Base-by-base conservation (phyloP, 2,797 vertebrate genomes). In the Poeciliopsis turneri region DNA sequence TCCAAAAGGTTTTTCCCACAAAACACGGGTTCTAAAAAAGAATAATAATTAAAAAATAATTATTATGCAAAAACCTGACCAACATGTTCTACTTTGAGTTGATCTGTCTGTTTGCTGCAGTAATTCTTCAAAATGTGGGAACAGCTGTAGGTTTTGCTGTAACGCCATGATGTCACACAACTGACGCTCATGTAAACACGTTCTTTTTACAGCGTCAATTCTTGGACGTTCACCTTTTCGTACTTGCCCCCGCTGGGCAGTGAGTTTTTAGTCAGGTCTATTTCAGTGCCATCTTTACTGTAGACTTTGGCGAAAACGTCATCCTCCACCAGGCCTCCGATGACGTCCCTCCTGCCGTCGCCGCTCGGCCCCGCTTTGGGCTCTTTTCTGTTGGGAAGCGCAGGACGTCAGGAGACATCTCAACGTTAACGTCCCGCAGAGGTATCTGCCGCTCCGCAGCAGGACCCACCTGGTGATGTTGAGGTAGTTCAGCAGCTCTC, bases 401-500 rank as follows among this genome's bases (percentile, higher is more conserved):
- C 45, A 86, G 55, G 2, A 45, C n/a, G 69, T 84, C 80, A 72
- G 45, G 77, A 28, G 33, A 79, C 77, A 53, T 78, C 74, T 83
- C 47, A 68, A 18, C 36, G 23, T 57, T 57, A 68, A 75, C 5
- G n/a, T n/a, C 41, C 11, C 9, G 10, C 0, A 10, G 30, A 53
- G 43, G 15, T 30, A 33, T 43, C 55, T 45, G 72, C 3, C 15
- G 33, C n/a, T 59, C 49, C 3, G 74, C 0, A 25, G 73, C 72
- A 2, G n/a, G 10, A 59, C 93, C 74, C 81, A 93, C 94, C 93
- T 99, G 89, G 96, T 95, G 80, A 97, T 97, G 47, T 98, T 98
- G 92, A 99, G 95, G 94, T 99, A 98, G 93, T 97, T 97, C 1
- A 99, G 95, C 12, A 99, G 94, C 92, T 99, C 98, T n/a, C 97